Evolutionary conservation across 1,140 invertebrate species (phyloP), one percentile per base, ranked within the genome.

Genomic region (Diplogasteroides magnus): DNA sequence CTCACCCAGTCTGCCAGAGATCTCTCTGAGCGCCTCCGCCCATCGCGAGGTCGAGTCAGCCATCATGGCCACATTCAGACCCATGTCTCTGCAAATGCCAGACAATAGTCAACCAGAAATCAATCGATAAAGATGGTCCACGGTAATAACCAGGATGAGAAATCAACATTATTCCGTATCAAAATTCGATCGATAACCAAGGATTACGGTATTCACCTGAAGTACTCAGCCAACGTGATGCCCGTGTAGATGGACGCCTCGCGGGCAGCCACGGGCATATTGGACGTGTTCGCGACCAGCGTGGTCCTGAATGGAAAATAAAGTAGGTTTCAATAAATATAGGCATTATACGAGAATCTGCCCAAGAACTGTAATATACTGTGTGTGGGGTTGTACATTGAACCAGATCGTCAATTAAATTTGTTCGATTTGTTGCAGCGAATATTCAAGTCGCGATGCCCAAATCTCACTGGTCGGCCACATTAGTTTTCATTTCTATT

Each of bases 31-130:
- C 77, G 94, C 95, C 86, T 98, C 95, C 64, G 95, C 95, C 70
- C 70, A 72, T 23, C 70, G 67, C 15, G 94, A 98, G 14, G 96
- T 98, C 15, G 94, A 98, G 86, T 98, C 96, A 78, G 95, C 96
- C 95, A 98, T 98, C 95, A 98, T 98, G 63, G 94, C 94, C 29
- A 98, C 96, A 83, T 98, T 94, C 88, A 97, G 97, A 84, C 96
- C 95, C 95, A 97, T 97, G 84, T 97, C 94, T 76, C 37, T 48
- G 6, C 6, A 48, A 48, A 19, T 11, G 37, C n/a, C n/a, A n/a
- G n/a, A n/a, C n/a, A n/a, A n/a, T n/a, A n/a, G n/a, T n/a, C n/a
- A n/a, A n/a, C n/a, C 6, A 48, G 37, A 48, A 48, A 48, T 48
- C 37, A 48, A 48, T 48, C 37, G 37, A 48, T 6, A 48, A 11